Base-by-base conservation (phyloP, 2,113 vertebrate genomes). In the Ochotona princeps region DNA sequence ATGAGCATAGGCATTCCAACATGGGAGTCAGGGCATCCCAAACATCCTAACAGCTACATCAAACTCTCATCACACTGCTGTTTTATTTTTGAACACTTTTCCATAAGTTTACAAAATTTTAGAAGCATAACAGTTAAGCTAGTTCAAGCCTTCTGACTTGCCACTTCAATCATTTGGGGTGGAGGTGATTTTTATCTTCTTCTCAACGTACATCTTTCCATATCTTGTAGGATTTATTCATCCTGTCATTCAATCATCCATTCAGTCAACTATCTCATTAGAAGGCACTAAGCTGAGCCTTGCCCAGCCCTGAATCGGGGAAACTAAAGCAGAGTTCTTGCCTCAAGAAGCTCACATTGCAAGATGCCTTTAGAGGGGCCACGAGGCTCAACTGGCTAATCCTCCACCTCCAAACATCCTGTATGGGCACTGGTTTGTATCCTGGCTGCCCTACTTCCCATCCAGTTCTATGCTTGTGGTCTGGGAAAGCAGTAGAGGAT, bases 51-150 rank as follows among this genome's bases (percentile, higher is more conserved):
- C 54, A 57, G 54, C 54, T 57, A 57, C 54, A 57, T 18, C 54
- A 57, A 14, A 14, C 54, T 17, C 54, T 57, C 54, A 57, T 57
- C 90, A 84, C 60, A 18, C 28, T 89, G 63, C 65, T 89, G 38
- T 90, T 78, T 84, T 92, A 47, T 81, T 96, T 96, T 90, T 92
- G 32, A 92, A 93, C 92, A 66, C 8, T 74, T 94, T 57, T 95
- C 94, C 96, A 87, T 95, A 95, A 94, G 93, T 94, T 91, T 87
- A 35, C 4, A 26, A 82, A 85, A 78, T 96, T 95, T 95, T 96
- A 94, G 83, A 67, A 85, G 70, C n/a, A 14, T 92, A 83, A 95
- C 93, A 89, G 89, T 84, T 94, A 54, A 47, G 72, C 90, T 44
- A 44, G 8, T 28, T 79, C 25, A 84, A 51, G 44, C 35, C 32